Percentiles rank a stretch among this genome's conserved stretches.
phyloP scores from a whole-genome alignment of 1,140 invertebrate genomes.

The Triops longicaudatus region DNA sequence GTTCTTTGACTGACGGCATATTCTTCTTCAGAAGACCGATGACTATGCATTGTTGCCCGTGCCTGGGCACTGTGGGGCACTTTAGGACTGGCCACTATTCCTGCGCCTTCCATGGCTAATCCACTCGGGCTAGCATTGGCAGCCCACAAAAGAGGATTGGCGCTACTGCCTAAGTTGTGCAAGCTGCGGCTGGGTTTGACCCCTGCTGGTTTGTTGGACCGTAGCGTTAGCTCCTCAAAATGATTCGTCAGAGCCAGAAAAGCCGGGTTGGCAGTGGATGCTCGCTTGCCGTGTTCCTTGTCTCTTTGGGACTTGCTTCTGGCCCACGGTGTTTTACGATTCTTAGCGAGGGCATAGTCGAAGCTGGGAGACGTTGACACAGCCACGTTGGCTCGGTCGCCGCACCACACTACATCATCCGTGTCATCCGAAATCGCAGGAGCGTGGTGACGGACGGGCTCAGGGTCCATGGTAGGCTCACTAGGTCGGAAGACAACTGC shows the following conservation, averaged over 20 bases:
- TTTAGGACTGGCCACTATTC: background rate
- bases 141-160: background rate
- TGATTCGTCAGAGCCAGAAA: background rate
- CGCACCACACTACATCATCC: background rate
- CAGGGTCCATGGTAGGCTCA: background rate
- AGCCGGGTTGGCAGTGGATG: background rate
- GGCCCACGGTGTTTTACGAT: background rate
- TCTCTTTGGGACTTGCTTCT: background rate
- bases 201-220: background rate
- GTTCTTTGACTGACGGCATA: background rate
- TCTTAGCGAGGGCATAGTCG: background rate
- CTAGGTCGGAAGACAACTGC: background rate
- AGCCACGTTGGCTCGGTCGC: background rate
- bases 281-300: background rate
- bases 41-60: background rate
- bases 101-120: background rate
- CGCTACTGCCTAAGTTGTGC: background rate
- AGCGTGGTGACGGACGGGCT: background rate
- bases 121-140: background rate
- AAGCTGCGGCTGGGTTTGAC: background rate
- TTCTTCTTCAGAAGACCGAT: background rate
- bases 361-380: background rate
- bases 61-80: background rate
- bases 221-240: background rate
- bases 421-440: background rate